These are phyloP conservation scores for Macropus fuliginosus DNA, from an alignment of 2,797 vertebrate species.

Conservation along the genomic window DNA sequence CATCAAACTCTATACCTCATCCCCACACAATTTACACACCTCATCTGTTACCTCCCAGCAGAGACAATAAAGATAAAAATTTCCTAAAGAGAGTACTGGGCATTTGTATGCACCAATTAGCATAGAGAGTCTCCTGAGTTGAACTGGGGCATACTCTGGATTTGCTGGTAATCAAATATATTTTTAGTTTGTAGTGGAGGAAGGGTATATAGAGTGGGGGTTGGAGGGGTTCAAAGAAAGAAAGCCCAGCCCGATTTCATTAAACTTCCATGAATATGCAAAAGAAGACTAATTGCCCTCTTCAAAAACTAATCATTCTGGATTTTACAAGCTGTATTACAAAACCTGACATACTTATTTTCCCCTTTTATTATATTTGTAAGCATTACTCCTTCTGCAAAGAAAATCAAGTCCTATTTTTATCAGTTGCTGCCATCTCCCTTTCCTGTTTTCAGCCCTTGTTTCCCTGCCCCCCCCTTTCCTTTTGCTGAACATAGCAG, in stretches of 20 bases:
- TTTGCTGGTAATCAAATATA: conserved; percentile 49
- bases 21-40: neutral
- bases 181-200: conserved; percentile 74
- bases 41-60: neutral
- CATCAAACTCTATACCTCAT: neutral
- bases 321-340: conserved; percentile 85
- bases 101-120: conserved; percentile 25
- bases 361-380: conserved; percentile 87
- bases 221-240: conserved; percentile 67
- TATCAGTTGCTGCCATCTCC: conserved; percentile 81
- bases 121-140: neutral
- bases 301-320: conserved; percentile 86
- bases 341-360: conserved; percentile 87
- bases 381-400: conserved; percentile 86
- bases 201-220: neutral
- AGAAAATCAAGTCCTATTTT: conserved; percentile 89
- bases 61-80: conserved; percentile 8
- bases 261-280: conserved; percentile 86
- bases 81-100: neutral
- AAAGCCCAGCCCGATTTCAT: conserved; percentile 75
- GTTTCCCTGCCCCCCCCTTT: conserved; percentile 64
- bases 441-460: conserved; percentile 63
- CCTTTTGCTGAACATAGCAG: conserved; percentile 76
- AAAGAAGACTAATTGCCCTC: conserved; percentile 86
- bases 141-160: conserved; percentile 23